Conservation (phyloP, 53 echinoderm and acorn worm species). For the Hippasteria phrygiana region DNA sequence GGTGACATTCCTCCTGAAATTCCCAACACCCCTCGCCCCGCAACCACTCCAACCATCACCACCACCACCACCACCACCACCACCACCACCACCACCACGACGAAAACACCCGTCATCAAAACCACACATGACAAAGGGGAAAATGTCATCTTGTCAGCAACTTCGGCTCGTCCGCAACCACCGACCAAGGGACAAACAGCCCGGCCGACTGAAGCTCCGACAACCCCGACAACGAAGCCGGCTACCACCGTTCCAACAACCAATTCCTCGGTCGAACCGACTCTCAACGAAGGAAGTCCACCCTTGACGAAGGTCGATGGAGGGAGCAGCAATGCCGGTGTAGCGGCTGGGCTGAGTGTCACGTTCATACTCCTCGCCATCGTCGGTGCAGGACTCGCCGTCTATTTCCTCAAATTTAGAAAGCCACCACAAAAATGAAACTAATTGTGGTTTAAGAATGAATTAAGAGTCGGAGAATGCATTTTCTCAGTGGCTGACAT, state of each 20-base stretch:
- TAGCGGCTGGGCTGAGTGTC: constrained; percentile 46
- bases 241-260: background rate
- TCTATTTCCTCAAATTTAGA: constrained; percentile 50
- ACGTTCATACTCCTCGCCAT: constrained; percentile 43
- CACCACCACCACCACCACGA: background rate
- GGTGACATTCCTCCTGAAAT: constrained; percentile 34
- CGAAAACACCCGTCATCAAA: background rate
- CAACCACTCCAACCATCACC: background rate
- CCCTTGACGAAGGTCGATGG: constrained; percentile 5
- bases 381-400: constrained; percentile 21
- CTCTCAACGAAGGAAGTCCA: background rate
- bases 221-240: background rate
- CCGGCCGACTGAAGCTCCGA: background rate
- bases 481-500: background rate
- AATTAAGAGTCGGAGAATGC: background rate
- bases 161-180: background rate
- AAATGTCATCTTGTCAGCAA: background rate
- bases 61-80: background rate
- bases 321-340: constrained; percentile 29
- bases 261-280: background rate
- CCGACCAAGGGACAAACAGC: background rate
- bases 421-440: constrained; percentile 2
- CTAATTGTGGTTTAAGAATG: background rate
- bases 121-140: background rate
- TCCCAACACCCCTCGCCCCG: background rate